phyloP scores from a whole-genome alignment of 2,797 vertebrate genomes.

The Oryzias dopingdopingensis region DNA sequence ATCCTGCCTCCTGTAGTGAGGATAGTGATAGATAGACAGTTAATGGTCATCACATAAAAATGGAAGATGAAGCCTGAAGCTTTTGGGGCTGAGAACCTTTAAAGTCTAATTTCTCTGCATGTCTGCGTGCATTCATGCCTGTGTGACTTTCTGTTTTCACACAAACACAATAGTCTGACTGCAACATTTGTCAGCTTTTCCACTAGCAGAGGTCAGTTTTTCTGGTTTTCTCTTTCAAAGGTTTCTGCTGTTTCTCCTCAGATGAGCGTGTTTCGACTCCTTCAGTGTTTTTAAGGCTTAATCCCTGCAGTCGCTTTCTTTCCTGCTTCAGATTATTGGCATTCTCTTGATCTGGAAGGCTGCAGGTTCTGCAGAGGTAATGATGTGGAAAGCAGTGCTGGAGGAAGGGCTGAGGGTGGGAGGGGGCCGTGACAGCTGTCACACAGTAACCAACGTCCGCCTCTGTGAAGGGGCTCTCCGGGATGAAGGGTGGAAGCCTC shows the following conservation, averaged over 20 bases:
- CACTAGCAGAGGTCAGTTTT: neutral
- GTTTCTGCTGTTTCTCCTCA: too few relatives aligned
- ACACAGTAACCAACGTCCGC: conserved; percentile 59
- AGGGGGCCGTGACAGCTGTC: conserved; percentile 63
- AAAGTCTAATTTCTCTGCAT: too few relatives aligned
- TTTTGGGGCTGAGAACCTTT: too few relatives aligned
- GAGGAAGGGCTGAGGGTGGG: conserved; percentile 38
- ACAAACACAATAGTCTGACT: too few relatives aligned
- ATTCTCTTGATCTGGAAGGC: conserved; percentile 26
- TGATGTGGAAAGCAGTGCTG: conserved; percentile 54
- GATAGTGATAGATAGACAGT: too few relatives aligned
- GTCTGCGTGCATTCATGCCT: too few relatives aligned
- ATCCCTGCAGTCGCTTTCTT: conserved; percentile 5
- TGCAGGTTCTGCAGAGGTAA: conserved; percentile 49
- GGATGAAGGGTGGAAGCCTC: conserved; percentile 17
- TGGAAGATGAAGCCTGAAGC: too few relatives aligned
- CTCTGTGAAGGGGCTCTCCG: conserved; percentile 48
- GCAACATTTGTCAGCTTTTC: too few relatives aligned
- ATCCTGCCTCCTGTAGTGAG: too few relatives aligned
- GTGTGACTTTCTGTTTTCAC: too few relatives aligned
- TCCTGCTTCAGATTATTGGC: conserved; percentile 13
- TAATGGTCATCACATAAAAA: too few relatives aligned
- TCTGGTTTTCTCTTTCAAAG: neutral
- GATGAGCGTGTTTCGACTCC: too few relatives aligned
- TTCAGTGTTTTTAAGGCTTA: neutral